These are phyloP conservation scores for Oryzaephilus surinamensis DNA, from an alignment of 1,140 invertebrate genomes.

Conservation along the genomic window DNA sequence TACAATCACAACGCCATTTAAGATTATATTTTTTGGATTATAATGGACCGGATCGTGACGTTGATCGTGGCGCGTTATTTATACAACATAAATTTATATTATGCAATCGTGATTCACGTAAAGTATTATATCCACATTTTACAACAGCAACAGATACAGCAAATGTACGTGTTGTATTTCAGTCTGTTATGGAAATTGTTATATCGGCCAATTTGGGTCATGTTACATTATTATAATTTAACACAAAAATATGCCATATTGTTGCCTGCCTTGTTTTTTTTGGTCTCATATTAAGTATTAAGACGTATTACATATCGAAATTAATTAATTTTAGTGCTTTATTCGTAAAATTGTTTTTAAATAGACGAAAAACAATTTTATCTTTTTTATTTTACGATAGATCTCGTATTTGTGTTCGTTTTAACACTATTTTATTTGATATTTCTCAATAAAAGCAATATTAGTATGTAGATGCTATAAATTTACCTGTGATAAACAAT, in stretches of 20 bases:
- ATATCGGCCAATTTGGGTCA: conserved; percentile 47
- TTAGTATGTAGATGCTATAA: neutral
- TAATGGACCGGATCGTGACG: conserved; percentile 53
- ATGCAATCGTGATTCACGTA: conserved; percentile 44
- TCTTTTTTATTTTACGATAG: too few species aligned
- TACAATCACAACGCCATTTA: conserved; percentile 50
- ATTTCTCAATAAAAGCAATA: neutral
- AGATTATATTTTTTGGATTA: conserved; percentile 49
- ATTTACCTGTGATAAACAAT: too few species aligned
- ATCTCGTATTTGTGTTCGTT: neutral
- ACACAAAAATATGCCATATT: neutral
- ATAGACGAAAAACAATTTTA: too few species aligned
- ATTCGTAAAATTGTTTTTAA: too few species aligned
- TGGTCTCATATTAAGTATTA: neutral
- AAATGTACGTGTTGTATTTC: conserved; percentile 50
- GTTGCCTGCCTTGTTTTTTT: conserved; percentile 10
- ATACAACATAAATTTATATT: conserved; percentile 52
- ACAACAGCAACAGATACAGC: conserved; percentile 55
- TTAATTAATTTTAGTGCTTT: neutral
- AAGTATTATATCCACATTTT: conserved; percentile 53
- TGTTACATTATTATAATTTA: conserved; percentile 38
- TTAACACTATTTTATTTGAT: neutral
- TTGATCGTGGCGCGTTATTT: conserved; percentile 50
- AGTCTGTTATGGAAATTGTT: conserved; percentile 52
- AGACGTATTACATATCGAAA: neutral